A percentile compares a stretch with the other conserved stretches of the same genome.
Conservation (phyloP, 1,140 invertebrate genomes). For the Aethina tumida region DNA sequence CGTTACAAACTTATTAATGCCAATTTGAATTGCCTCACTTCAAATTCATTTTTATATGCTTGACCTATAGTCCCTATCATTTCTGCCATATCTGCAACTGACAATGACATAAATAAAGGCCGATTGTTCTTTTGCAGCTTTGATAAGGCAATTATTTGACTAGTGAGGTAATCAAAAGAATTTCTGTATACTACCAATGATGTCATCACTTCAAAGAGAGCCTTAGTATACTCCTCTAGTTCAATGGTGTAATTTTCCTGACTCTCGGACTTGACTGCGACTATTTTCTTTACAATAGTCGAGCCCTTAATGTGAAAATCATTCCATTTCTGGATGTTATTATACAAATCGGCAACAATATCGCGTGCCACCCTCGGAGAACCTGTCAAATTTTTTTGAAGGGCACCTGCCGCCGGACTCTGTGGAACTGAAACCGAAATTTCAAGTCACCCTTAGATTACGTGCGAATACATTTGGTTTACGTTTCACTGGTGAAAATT, state of each 20-base stretch:
- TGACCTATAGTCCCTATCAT: conserved; percentile 18
- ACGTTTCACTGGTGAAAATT: no score
- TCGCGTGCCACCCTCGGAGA: conserved; percentile 28
- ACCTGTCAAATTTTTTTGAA: conserved; percentile 33
- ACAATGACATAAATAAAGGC: conserved; percentile 29
- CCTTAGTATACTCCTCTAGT: conserved; percentile 23
- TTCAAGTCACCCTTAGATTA: no score
- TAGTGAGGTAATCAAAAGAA: conserved; percentile 15
- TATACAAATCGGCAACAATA: conserved; percentile 32
- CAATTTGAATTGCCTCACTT: conserved; percentile 22
- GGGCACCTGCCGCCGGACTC: conserved; percentile 24
- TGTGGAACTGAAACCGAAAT: conserved; percentile 25
- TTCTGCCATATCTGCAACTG: conserved; percentile 12
- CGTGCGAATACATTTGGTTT: no score
- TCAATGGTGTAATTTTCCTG: conserved; percentile 17
- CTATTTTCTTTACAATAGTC: conserved; percentile 27
- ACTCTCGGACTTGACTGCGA: conserved; percentile 21
- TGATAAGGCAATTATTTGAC: conserved; percentile 23
- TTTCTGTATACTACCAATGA: conserved; percentile 13
- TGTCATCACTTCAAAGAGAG: conserved; percentile 21
- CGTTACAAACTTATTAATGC: background rate
- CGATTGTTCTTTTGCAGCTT: conserved; percentile 25
- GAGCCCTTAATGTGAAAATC: conserved; percentile 29
- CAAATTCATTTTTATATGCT: conserved; percentile 28
- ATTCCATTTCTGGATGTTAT: conserved; percentile 35